Evolutionary conservation across 2,888 invertebrate genomes (phyloP), one percentile per base, ranked within the genome.

Genomic region (Oxystoma pomonae): DNA sequence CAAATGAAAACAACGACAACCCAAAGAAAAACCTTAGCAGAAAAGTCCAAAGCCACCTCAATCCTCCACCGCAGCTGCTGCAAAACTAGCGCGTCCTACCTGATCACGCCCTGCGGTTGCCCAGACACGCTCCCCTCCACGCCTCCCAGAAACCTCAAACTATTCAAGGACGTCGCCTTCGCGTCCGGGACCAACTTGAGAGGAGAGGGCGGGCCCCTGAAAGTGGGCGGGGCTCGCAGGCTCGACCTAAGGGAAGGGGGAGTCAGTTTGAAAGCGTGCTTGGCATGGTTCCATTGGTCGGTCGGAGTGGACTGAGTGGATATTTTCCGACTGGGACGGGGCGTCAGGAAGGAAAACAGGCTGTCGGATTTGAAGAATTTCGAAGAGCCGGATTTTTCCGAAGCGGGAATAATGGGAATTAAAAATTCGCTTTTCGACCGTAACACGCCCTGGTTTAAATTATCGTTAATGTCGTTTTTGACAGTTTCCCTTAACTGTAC

Each of bases 321-420:
- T 35, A 12, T 35, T 35, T 74, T 74, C 16, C 86, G 74, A 73
- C 83, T 82, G 62, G 85, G 83, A 55, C 85, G 80, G 58, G 87
- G 87, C 63, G 87, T 86, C 67, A 86, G 76, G 72, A 86, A 86
- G 65, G 83, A 83, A 76, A 85, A 84, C 65, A 86, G 73, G 72
- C 83, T 74, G 60, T 78, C 77, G 1, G 77, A 74, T 64, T 74
- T 73, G 60, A 77, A 76, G 53, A 73, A 71, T 63, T 72, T 72
- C 5, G 68, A 66, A 17, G 68, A 68, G n/a, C 72, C 69, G n/a
- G 65, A 20, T 3, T 69, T 68, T 1, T 64, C 57, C 12, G 67
- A 69, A 55, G 63, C 65, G 9, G 73, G 71, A 2, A 62, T 65
- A 52, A 69, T 50, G 1, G 78, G 78, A 17, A 80, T 78, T 66